Conservation (phyloP, 2,113 vertebrate species). For the Mystacornis crossleyi region DNA sequence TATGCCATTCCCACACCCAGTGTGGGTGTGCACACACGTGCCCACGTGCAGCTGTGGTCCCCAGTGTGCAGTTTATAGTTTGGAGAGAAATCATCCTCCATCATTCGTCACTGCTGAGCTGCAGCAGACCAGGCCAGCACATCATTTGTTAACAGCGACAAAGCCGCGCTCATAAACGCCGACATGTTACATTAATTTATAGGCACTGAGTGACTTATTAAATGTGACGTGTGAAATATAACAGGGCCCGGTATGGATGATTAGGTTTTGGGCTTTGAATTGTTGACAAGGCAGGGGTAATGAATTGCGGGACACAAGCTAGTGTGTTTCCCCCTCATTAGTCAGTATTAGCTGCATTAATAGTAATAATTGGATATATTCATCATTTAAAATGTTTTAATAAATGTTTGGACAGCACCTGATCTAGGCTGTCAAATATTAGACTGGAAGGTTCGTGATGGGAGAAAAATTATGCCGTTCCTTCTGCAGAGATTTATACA, state of each 20-base stretch:
- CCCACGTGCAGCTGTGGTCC: neutral
- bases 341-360: conserved; percentile 90
- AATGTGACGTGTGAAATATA: conserved; percentile 89
- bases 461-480: conserved; percentile 72
- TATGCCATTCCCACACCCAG: neutral
- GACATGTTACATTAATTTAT: conserved; percentile 90
- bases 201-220: conserved; percentile 89
- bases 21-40: neutral
- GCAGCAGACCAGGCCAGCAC: conserved; percentile 77
- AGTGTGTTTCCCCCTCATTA: conserved; percentile 84
- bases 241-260: conserved; percentile 83
- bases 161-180: conserved; percentile 82
- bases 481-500: conserved; percentile 76
- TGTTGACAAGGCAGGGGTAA: conserved; percentile 89
- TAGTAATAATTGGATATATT: conserved; percentile 91
- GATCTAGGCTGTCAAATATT: conserved; percentile 81
- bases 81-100: conserved; percentile 77
- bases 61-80: conserved; percentile 69
- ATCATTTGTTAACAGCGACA: conserved; percentile 85
- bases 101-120: conserved; percentile 79
- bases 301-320: conserved; percentile 83
- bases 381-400: conserved; percentile 90
- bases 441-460: conserved; percentile 78
- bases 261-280: conserved; percentile 86
- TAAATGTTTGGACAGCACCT: conserved; percentile 89